Evolutionary conservation across 1,140 invertebrate species (phyloP), one percentile per base, ranked within the genome.

Genomic region (Atta texana): DNA sequence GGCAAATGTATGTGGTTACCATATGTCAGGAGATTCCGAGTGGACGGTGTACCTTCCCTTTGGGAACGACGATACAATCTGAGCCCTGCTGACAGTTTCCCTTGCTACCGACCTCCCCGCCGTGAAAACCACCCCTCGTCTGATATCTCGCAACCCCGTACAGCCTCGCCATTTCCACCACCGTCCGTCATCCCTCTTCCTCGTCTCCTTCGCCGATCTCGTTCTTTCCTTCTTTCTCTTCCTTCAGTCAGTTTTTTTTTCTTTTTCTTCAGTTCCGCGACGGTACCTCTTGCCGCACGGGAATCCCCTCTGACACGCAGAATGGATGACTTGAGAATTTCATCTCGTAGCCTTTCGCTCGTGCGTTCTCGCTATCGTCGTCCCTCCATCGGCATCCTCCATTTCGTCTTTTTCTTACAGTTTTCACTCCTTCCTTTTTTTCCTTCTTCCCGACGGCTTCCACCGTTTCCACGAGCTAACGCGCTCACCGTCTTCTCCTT

Each of bases 321-420:
- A 92, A 92, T 92, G 89, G 91, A 92, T 92, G 92, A 92, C 92
- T 92, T 88, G 91, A 92, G 92, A 92, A 92, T 92, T 92, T 92
- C 85, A 80, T 78, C 87, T 69, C 74, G 57, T 87, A 44, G 64
- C 64, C 59, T 86, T 85, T 91, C 81, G 86, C 53, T 69, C 74
- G 31, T 68, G 34, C 85, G 61, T 78, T 59, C 31, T 86, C 86
- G 53, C 82, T 87, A 82, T 85, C 80, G 75, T 55, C 24, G 44
- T 88, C 44, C 51, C 63, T 74, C 39, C 18, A 51, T 34, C 69
- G 31, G 51, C 75, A n/a, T 81, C 61, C 49, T 57, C 39, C 34
- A 12, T 49, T 55, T 68, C 24, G 28, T 89, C 86, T 63, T 57
- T 77, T 53, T 85, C 53, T 61, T 61, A 8, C 51, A 80, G 59